Evolutionary conservation across 2,888 invertebrate species (phyloP).

Genomic region (Drosophila phalerata): DNA sequence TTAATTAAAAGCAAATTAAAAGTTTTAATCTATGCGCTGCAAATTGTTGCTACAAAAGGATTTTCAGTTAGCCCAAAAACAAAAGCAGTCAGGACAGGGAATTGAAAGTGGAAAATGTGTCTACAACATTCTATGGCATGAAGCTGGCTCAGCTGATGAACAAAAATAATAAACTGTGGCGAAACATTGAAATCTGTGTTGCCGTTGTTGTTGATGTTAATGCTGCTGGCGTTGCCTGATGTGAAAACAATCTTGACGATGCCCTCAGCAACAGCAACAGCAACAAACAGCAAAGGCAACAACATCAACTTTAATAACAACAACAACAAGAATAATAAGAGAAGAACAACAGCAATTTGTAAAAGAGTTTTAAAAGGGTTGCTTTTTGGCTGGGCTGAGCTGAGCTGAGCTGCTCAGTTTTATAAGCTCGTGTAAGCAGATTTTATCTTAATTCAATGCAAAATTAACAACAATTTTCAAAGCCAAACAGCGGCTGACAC

Average conservation of each 20-base stretch:
- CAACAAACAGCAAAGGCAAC: conserved; percentile 12
- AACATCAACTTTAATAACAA: conserved; percentile 16
- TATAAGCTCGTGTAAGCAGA: conserved; percentile 81
- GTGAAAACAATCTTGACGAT: conserved; percentile 68
- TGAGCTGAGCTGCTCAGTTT: conserved; percentile 51
- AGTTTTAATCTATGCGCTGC: conserved; percentile 79
- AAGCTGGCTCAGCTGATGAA: conserved; percentile 65
- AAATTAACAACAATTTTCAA: conserved; percentile 80
- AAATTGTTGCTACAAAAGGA: conserved; percentile 76
- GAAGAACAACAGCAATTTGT: conserved; percentile 43
- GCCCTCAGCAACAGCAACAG: conserved; percentile 32
- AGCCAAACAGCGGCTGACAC: conserved; percentile 71
- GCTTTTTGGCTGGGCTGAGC: background rate
- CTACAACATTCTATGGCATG: conserved; percentile 42
- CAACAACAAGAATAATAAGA: conserved; percentile 34
- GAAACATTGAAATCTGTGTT: conserved; percentile 41
- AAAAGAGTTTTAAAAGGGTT: conserved; percentile 53
- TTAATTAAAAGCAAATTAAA: conserved; percentile 84
- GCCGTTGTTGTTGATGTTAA: conserved; percentile 21
- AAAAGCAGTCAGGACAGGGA: conserved; percentile 4
- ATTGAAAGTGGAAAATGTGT: conserved; percentile 31
- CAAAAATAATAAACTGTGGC: conserved; percentile 80
- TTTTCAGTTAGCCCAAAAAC: conserved; percentile 47
- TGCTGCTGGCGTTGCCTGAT: conserved; percentile 44
- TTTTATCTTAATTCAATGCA: conserved; percentile 80